A percentile compares a stretch with the other conserved stretches of the same genome.
Conservation (phyloP, 2,888 invertebrate genomes). For the Harmothoe impar region DNA sequence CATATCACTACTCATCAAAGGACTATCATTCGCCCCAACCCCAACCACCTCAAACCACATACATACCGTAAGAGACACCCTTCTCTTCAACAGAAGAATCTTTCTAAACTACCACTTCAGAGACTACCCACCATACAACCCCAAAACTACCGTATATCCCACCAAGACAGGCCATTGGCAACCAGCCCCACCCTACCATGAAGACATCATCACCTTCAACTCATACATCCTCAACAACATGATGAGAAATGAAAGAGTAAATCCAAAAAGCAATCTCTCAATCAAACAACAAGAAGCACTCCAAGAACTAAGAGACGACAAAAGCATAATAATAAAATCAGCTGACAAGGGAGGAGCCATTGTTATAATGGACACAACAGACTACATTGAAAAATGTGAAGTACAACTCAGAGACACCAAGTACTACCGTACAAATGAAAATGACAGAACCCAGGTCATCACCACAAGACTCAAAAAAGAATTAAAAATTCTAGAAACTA, state of each 20-base stretch:
- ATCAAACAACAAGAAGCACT: neutral
- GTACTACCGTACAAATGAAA: neutral
- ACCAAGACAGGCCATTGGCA: neutral
- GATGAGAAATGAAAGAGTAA: neutral
- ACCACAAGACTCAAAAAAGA: neutral
- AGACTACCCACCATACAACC: neutral
- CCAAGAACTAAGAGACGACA: neutral
- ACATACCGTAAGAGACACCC: neutral
- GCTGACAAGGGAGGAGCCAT: neutral
- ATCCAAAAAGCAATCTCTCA: neutral
- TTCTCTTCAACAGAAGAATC: neutral
- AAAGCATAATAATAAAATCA: neutral
- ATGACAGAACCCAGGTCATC: neutral
- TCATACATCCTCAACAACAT: neutral
- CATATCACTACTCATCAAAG: neutral
- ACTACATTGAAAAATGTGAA: too few species aligned
- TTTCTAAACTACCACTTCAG: neutral
- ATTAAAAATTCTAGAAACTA: neutral
- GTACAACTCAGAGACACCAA: neutral
- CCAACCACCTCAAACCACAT: neutral
- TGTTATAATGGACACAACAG: neutral
- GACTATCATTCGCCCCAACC: neutral
- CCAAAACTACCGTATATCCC: neutral
- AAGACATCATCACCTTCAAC: neutral
- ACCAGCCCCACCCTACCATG: neutral